Evolutionary conservation across 1,140 invertebrate genomes (phyloP), one percentile per base, ranked within the genome.

Genomic region (Diachasma alloeum): DNA sequence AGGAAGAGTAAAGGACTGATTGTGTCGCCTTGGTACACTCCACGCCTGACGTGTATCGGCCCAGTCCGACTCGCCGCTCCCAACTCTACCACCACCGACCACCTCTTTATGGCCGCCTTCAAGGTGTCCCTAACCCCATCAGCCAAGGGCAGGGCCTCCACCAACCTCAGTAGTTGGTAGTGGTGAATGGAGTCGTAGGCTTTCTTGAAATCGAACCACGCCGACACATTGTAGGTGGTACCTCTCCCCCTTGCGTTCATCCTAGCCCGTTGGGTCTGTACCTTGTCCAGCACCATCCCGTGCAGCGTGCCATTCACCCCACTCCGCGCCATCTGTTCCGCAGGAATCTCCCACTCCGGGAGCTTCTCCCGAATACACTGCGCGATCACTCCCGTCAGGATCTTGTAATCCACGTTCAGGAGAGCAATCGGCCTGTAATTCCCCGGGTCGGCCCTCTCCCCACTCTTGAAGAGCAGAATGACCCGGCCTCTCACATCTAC

Each of bases 261-360:
- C 75, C 79, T 77, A 1, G 81, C 76, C n/a, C 26, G n/a, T 44
- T 77, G 68, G 36, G 78, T 59, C 13, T 46, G 59, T 17, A 72
- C 46, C 72, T 81, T 81, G 59, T 82, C 78, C 59, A 24, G n/a
- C 42, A 82, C 22, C 17, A 79, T 31, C 37, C 80, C 80, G 31
- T 83, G 80, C 10, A 78, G 72, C 0, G 76, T 82, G 31, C 80
- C 81, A 80, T 81, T 81, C 13, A 83, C 72, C 15, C 76, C 79
- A 10, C 69, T 53, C 42, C 80, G 69, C 4, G 79, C 80, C 63
- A 83, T 59, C 70, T 84, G 81, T 71, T 83, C 79, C 4, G 15
- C 53, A 0, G 78, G 81, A 8, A 82, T 79, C 10, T 66, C 53
- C 78, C 81, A 77, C 1, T 68, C 72, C 37, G 77, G 71, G 10